Conservation (phyloP, 2,113 vertebrate species). For the Phrynosoma platyrhinos region DNA sequence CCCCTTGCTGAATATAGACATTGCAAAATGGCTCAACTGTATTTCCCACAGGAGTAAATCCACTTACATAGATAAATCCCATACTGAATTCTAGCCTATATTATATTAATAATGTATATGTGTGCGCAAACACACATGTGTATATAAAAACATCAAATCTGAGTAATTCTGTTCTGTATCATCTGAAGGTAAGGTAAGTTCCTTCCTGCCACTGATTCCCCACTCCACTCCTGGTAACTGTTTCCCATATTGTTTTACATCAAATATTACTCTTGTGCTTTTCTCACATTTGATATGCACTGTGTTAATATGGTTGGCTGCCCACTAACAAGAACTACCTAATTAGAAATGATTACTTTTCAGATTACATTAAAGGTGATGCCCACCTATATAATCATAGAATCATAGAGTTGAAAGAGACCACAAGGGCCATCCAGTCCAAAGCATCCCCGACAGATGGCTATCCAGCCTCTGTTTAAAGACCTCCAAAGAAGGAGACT, state of each 20-base stretch:
- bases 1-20: too few relatives aligned
- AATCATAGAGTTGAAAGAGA: too few relatives aligned
- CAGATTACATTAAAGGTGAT: conserved; percentile 31
- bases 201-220: neutral
- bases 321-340: conserved; percentile 39
- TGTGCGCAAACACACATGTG: too few relatives aligned
- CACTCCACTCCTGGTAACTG: neutral
- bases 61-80: too few relatives aligned
- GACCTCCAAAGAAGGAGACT: too few relatives aligned
- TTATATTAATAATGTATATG: too few relatives aligned
- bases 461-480: too few relatives aligned
- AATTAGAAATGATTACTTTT: conserved; percentile 47
- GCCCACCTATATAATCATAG: neutral
- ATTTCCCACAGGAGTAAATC: too few relatives aligned
- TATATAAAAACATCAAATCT: neutral
- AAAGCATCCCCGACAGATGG: too few relatives aligned
- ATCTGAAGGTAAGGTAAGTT: neutral
- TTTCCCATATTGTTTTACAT: conserved; percentile 1
- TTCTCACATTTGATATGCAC: neutral
- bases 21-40: too few relatives aligned
- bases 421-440: too few relatives aligned
- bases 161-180: neutral
- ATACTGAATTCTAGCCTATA: too few relatives aligned
- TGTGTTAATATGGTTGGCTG: conserved; percentile 24
- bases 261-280: neutral